phyloP scores from a whole-genome alignment of 2,888 invertebrate species.

The Hermodice carunculata region DNA sequence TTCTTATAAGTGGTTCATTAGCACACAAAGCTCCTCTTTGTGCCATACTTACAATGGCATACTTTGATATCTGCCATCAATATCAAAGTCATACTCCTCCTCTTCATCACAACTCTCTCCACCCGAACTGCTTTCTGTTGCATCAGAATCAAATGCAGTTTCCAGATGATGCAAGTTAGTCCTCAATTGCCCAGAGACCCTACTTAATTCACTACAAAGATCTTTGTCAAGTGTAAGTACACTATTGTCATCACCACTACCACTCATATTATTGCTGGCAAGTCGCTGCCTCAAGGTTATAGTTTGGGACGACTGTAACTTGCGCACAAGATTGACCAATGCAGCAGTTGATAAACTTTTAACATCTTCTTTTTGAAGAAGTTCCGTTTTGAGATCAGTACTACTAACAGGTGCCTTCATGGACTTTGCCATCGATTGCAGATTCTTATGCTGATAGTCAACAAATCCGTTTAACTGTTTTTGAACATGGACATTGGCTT shows the following conservation, averaged over 20 bases:
- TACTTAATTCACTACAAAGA: conserved; percentile 73
- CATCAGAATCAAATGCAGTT: conserved; percentile 88
- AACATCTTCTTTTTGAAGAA: conserved; percentile 66
- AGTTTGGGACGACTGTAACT: conserved; percentile 72
- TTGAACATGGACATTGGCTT: conserved; percentile 82
- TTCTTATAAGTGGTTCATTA: too few species aligned
- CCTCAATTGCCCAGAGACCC: conserved; percentile 79
- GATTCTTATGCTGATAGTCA: conserved; percentile 77
- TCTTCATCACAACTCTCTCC: conserved; percentile 95
- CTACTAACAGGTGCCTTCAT: conserved; percentile 14
- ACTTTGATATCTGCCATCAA: neutral
- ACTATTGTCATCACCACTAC: conserved; percentile 27
- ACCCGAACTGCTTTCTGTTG: conserved; percentile 93
- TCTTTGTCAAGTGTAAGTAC: conserved; percentile 55
- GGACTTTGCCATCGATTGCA: conserved; percentile 56
- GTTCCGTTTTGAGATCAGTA: conserved; percentile 54
- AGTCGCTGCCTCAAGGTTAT: conserved; percentile 27
- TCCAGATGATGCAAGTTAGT: conserved; percentile 83
- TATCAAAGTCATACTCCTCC: conserved; percentile 43
- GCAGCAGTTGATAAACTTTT: conserved; percentile 72
- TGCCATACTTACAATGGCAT: too few species aligned
- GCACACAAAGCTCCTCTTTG: too few species aligned
- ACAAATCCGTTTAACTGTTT: conserved; percentile 85
- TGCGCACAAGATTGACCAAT: conserved; percentile 74
- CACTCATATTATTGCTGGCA: neutral